Conservation (phyloP, 2,113 vertebrate genomes). For the Aegithalos caudatus region DNA sequence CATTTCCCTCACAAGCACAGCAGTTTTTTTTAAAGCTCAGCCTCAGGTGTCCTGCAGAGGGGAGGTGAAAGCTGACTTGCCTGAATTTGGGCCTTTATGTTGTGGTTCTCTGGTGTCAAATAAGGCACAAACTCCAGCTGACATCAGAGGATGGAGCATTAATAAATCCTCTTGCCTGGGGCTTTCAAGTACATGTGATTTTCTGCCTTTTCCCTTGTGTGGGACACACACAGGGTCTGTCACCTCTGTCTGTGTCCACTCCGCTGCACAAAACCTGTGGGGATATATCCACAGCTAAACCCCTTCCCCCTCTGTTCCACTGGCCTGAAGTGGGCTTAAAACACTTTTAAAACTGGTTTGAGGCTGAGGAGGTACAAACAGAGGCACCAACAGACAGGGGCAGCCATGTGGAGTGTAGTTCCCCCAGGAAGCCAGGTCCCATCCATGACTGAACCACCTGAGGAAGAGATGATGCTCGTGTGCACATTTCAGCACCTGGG, state of each 20-base stretch:
- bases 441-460: background rate
- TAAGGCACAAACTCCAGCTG: background rate
- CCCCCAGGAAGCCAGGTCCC: background rate
- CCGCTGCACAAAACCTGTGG: background rate
- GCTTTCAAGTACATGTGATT: background rate
- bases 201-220: background rate
- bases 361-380: background rate
- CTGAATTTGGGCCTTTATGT: background rate
- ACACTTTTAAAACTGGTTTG: background rate
- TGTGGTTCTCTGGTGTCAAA: background rate
- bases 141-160: background rate
- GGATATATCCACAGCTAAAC: background rate
- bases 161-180: constrained; percentile 6
- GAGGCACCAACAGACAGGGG: background rate
- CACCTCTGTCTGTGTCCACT: background rate
- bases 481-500: background rate
- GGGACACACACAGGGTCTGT: background rate
- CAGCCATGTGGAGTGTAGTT: rapidly evolving
- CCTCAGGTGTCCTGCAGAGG: rapidly evolving
- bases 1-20: background rate
- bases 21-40: background rate
- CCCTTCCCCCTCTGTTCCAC: background rate
- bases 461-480: background rate
- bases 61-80: background rate
- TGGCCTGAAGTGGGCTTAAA: background rate